phyloP scores from a whole-genome alignment of 2,113 vertebrate species.

The Setophaga kirtlandii region DNA sequence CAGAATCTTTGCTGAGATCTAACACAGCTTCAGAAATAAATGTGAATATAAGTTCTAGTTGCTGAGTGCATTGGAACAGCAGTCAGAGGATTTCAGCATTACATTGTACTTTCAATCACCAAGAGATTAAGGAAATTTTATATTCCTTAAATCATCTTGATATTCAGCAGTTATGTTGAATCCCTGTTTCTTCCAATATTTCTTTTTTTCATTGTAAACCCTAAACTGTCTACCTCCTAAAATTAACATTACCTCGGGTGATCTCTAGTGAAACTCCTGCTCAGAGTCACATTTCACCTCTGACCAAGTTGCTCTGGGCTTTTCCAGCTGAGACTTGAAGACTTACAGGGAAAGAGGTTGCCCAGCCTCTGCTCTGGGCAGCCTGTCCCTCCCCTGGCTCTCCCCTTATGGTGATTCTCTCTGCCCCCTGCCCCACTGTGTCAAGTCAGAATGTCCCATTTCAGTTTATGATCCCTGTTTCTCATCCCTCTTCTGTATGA shows the following conservation, averaged over 20 bases:
- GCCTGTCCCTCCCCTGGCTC: neutral
- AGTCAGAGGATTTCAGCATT: neutral
- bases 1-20: neutral
- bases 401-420: neutral
- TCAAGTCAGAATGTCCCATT: neutral
- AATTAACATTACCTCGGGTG: neutral
- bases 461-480: neutral
- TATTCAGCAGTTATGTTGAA: neutral
- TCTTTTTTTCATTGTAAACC: neutral
- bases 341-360: neutral
- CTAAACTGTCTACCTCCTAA: neutral
- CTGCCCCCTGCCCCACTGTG: rapidly evolving
- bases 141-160: neutral
- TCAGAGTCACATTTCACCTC: neutral
- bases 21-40: neutral
- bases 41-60: neutral
- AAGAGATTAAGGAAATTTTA: neutral
- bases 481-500: neutral
- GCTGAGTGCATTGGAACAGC: neutral
- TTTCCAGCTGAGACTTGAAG: neutral
- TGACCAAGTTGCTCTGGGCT: neutral
- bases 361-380: neutral
- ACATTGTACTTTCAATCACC: neutral
- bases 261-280: neutral
- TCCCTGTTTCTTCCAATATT: neutral